A percentile compares a stretch with the other conserved stretches of the same genome.
Conservation (phyloP, 2,113 vertebrate species). For the Rhineura floridana region DNA sequence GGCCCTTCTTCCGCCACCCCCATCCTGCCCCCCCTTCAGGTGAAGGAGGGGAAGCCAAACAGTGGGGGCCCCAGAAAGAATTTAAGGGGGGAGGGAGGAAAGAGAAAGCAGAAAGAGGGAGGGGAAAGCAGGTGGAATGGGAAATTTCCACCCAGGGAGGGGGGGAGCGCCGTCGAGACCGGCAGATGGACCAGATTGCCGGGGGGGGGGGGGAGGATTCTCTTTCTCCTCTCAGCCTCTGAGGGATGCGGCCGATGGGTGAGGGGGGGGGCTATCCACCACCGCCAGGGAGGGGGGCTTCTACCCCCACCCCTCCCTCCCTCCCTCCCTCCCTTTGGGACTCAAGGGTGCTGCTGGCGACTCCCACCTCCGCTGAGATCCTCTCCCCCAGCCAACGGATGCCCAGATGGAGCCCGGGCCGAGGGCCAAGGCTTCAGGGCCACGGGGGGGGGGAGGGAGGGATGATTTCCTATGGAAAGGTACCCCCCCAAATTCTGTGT, state of each 20-base stretch:
- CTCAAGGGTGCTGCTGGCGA: too few relatives aligned
- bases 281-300: not conserved
- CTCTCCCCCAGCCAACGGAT: not conserved
- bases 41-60: not conserved
- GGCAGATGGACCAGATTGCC: not conserved
- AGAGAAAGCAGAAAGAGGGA: not conserved
- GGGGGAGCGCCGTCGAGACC: too few relatives aligned
- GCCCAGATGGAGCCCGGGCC: not conserved
- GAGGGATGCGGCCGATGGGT: not conserved
- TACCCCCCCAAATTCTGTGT: too few relatives aligned
- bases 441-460: too few relatives aligned
- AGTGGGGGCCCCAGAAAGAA: conserved; percentile 17
- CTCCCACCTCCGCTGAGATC: too few relatives aligned
- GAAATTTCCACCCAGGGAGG: conserved; percentile 1
- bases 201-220: not conserved
- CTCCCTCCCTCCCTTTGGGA: not conserved
- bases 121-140: not conserved
- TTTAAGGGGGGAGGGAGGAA: not conserved
- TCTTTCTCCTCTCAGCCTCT: not conserved
- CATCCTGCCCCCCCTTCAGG: not conserved
- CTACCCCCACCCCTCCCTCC: too few relatives aligned
- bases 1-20: too few relatives aligned
- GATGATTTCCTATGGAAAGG: not conserved
- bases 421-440: too few relatives aligned
- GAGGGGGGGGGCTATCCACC: not conserved